Base-by-base conservation (phyloP, 2,888 invertebrate species). In the Tuberolachnus salignus region DNA sequence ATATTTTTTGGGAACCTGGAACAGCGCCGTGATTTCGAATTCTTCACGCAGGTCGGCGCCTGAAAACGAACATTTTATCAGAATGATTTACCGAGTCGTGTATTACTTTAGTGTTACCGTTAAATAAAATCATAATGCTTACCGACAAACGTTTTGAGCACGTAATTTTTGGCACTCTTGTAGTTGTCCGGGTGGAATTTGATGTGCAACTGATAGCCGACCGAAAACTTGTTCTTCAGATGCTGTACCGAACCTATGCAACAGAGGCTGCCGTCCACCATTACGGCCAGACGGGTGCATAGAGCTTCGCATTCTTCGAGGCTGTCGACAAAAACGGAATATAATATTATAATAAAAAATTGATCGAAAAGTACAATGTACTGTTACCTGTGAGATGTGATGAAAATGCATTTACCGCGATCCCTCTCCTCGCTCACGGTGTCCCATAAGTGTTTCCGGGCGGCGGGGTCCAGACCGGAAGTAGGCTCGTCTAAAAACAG, bases 251-350 rank as follows among this genome's bases (percentile, higher is more conserved):
- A 91, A 64, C 93, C 93, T 61, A 92, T 87, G 82, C 91, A 92
- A 83, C 90, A 88, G 84, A 94, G 91, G 82, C 89, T 87, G 0
- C 94, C 94, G 84, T 91, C 91, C 73, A 93, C 93, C 93, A 94
- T 94, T 81, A 94, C 91, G 55, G 92, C 92, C 83, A 94, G 86
- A 10, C 93, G 87, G 1, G 92, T 91, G 85, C 94, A 94, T 55
- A 94, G 87, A 46, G 92, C 92, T 86, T 94, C 93, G 86, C 93
- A 93, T 86, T 94, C 94, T 85, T 92, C 92, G 92, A 94, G 93
- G 85, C 92, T 93, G 86, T 44, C 6, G 34, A 34, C 34, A 3
- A 34, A 80, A 34, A 34, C 34, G 3, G 3, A 34, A 34, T 34
- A 34, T 34, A 14, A 16, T 10, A 34, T 34, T 34, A 34, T 34